Evolutionary conservation across 2,797 vertebrate species (phyloP), one percentile per base, ranked within the genome.

Genomic region (Morelia viridis): DNA sequence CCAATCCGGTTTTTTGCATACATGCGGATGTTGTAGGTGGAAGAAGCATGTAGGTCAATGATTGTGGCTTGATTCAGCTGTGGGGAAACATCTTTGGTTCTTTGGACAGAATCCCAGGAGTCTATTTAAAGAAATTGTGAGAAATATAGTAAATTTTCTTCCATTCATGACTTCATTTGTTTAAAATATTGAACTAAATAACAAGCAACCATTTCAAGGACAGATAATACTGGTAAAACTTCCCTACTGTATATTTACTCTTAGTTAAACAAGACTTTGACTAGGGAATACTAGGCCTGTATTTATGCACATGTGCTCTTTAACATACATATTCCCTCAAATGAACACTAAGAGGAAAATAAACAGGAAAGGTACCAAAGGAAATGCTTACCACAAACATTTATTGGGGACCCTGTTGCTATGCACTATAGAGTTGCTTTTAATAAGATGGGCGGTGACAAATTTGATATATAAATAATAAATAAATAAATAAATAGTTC

Each of bases 11-110:
- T 99, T 98, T 99, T 99, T 96, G 99, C 99, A 13, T 99, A 99
- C 99, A 99, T 99, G 96, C 99, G 99, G 95, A 99, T 99, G 97
- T 99, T 99, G 97, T 99, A 99, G 92, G 99, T 99, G 96, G 99
- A 99, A 65, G 99, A 99, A 28, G 99, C 99, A 95, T 99, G 99
- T 90, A 99, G 98, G 95, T 99, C 99, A 87, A 99, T 99, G 96
- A 99, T 99, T 62, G 99, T 99, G 97, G 99, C 99, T 97, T 99
- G 99, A 97, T 99, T 99, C 93, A 99, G 98, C 97, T 99, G 99
- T 88, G 99, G 99, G 58, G 99, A 99, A 96, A 99, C 99, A 76
- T 99, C 99, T 98, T 98, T 99, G 98, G 99, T 99, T 97, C 99
- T 98, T 97, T 99, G 99, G 95, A 99, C 99, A 92, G 98, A 99